Evolutionary conservation across 2,113 vertebrate genomes (phyloP).

Genomic region (Actinemys pallida): DNA sequence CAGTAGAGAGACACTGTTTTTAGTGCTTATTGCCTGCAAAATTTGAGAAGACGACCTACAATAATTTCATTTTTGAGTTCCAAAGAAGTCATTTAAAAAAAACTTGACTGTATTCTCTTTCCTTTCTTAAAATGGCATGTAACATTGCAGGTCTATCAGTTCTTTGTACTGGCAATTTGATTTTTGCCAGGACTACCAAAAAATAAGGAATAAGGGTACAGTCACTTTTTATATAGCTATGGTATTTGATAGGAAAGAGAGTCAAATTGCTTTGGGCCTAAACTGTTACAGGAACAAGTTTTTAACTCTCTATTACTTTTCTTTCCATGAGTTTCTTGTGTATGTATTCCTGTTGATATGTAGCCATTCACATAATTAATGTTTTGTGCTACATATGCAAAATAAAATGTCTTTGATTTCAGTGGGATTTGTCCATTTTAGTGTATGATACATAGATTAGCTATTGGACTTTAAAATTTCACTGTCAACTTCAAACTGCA

Average conservation of each 20-base stretch:
- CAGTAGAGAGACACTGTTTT: rapidly evolving
- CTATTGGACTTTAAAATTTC: neutral
- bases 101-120: too few relatives aligned
- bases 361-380: neutral
- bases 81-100: neutral
- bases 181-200: neutral
- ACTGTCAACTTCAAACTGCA: rapidly evolving
- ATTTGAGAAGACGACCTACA: too few relatives aligned
- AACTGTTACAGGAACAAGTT: neutral
- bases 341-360: neutral
- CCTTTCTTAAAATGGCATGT: neutral
- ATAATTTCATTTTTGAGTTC: neutral
- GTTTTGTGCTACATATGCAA: neutral
- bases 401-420: neutral
- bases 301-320: neutral
- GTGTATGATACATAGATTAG: neutral
- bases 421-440: neutral
- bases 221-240: neutral
- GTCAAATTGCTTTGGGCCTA: neutral
- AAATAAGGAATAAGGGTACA: neutral
- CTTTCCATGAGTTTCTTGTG: neutral
- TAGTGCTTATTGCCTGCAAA: neutral
- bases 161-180: neutral
- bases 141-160: neutral
- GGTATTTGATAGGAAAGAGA: neutral